A percentile compares a stretch with the other conserved stretches of the same genome.
These are phyloP conservation scores for Vidua chalybeata DNA, from an alignment of 2,113 vertebrate genomes.

Conservation along the genomic window DNA sequence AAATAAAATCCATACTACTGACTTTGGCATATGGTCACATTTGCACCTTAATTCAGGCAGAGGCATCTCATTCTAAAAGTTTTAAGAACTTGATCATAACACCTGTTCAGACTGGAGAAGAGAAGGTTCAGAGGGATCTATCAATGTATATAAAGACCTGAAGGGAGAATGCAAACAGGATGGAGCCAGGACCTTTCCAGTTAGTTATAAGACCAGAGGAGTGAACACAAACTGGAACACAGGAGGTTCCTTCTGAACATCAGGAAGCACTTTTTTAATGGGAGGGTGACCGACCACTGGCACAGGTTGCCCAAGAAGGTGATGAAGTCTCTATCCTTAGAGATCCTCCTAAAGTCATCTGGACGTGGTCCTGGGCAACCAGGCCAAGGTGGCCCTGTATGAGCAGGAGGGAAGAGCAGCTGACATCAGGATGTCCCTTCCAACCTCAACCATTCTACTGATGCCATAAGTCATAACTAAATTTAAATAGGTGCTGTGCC, in stretches of 20 bases:
- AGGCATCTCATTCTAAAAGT: not conserved
- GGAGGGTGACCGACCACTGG: fast-evolving
- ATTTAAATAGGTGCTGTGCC: not conserved
- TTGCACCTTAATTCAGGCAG: not conserved
- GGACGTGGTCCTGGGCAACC: fast-evolving
- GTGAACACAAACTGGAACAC: not conserved
- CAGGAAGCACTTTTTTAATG: not conserved
- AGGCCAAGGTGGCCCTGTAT: too few species aligned
- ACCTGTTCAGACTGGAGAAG: not conserved
- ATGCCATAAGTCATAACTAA: not conserved
- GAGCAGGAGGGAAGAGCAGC: not conserved
- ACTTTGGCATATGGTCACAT: not conserved
- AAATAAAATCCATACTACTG: not conserved
- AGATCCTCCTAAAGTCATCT: not conserved
- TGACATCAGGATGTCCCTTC: not conserved
- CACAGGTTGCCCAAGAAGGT: not conserved
- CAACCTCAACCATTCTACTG: not conserved
- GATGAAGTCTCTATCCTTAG: not conserved
- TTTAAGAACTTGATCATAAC: not conserved
- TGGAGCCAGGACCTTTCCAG: not conserved
- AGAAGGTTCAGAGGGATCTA: not conserved
- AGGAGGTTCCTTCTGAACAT: not conserved
- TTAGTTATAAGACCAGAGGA: not conserved
- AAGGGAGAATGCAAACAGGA: not conserved
- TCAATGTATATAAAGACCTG: not conserved